Evolutionary conservation across 1,140 invertebrate species (phyloP).

Genomic region (Drosophila pandora): DNA sequence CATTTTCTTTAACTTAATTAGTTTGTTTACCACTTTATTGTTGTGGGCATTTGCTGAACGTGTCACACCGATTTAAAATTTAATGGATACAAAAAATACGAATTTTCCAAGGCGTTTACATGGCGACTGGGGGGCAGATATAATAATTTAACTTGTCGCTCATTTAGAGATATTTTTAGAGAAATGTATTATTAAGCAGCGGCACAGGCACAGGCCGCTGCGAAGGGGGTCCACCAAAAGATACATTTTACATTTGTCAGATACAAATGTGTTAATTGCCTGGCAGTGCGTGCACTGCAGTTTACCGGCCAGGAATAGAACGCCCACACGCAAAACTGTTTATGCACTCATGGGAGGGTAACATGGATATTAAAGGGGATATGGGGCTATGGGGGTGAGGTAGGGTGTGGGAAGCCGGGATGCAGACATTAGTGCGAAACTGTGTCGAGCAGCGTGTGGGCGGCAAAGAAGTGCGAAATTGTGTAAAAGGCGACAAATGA

Average conservation of each 20-base stretch:
- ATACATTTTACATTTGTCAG: constrained; percentile 78
- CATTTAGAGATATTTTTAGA: constrained; percentile 38
- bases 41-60: constrained; percentile 12
- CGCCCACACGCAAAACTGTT: constrained; percentile 68
- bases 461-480: constrained; percentile 73
- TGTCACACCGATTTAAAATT: constrained; percentile 16
- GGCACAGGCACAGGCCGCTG: constrained; percentile 18
- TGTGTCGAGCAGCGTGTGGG: constrained; percentile 68
- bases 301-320: constrained; percentile 70
- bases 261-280: constrained; percentile 81
- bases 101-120: constrained; percentile 41
- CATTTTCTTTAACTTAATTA: constrained; percentile 27
- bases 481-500: constrained; percentile 68
- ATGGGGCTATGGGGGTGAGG: constrained; percentile 26
- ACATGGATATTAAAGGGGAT: background rate
- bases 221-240: constrained; percentile 37
- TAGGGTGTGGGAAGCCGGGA: constrained; percentile 17
- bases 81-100: constrained; percentile 6
- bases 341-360: constrained; percentile 16
- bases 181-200: constrained; percentile 46
- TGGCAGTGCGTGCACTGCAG: constrained; percentile 56
- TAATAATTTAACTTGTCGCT: constrained; percentile 59
- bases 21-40: constrained; percentile 43
- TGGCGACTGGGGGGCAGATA: constrained; percentile 19
- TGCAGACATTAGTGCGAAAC: constrained; percentile 54